Base-by-base conservation (phyloP, 2,888 invertebrate species). In the Acanthosepion pharaonis region DNA sequence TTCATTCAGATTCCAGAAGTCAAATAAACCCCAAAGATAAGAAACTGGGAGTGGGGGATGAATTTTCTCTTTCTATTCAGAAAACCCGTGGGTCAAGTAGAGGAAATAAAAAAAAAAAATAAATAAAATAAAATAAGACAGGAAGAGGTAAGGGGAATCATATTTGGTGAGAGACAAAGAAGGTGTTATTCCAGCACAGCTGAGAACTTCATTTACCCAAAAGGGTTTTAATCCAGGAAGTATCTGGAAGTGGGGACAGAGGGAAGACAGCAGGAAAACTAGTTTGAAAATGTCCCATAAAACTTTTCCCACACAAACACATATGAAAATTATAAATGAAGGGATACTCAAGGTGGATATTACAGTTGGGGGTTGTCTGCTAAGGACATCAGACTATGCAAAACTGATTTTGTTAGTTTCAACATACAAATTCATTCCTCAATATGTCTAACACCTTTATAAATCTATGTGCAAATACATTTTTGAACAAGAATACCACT, bases 181-280 rank as follows among this genome's bases (percentile, higher is more conserved):
- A 78, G 78, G 78, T 78, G 78, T 78, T 78, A 78, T 78, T 78
- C n/a, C 78, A 78, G n/a, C 78, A 78, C 78, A 78, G 78, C 78
- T 78, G 78, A 78, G 78, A 78, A 78, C 78, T 78, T 78, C 78
- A 78, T 78, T 78, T 78, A 78, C 78, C 9, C n/a, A 78, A 33
- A 78, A 78, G 78, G 78, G 78, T 78, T 78, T 78, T 78, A 78
- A 78, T 78, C 78, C 78, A 78, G 78, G 78, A 78, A 78, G 78
- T 78, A 78, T 78, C n/a, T 59, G 59, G 59, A 20, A 33, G 78
- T 3, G 15, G 33, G 78, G 78, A 23, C 11, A 23, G n/a, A 11
- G 33, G 9, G n/a, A 33, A n/a, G 59, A 59, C 23, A 20, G 59
- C 59, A 59, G 59, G 59, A 59, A 59, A 59, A 59, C 20, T 59